Percentiles rank a stretch among this genome's conserved stretches.
phyloP scores from a whole-genome alignment of 2,797 vertebrate species.

The Salarias fasciatus region DNA sequence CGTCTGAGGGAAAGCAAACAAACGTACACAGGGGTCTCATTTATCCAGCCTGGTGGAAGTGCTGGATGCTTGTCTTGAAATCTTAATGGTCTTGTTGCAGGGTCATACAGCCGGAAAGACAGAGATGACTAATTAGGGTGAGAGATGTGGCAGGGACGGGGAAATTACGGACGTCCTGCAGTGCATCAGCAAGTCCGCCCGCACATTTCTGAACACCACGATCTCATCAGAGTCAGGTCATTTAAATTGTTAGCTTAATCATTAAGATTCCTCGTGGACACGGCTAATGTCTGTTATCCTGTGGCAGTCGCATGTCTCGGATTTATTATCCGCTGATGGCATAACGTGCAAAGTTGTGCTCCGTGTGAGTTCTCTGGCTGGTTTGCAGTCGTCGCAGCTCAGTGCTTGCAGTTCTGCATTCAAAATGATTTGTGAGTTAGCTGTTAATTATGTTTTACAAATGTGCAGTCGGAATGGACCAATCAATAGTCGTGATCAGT shows the following conservation, averaged over 20 bases:
- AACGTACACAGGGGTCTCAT: slow-evolving; percentile 43
- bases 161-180: slow-evolving; percentile 13
- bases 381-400: no score
- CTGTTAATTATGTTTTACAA: not conserved
- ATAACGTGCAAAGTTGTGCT: no score
- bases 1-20: slow-evolving; percentile 9
- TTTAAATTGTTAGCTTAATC: not conserved
- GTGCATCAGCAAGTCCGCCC: slow-evolving; percentile 19
- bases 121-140: slow-evolving; percentile 62
- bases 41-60: slow-evolving; percentile 62
- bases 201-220: slow-evolving; percentile 4
- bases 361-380: no score
- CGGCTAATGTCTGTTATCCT: not conserved
- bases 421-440: no score
- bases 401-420: no score
- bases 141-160: slow-evolving; percentile 35
- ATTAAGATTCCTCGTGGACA: not conserved
- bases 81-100: slow-evolving; percentile 58
- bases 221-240: slow-evolving; percentile 1
- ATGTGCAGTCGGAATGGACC: no score
- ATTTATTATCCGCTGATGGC: no score
- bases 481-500: no score
- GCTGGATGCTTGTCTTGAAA: slow-evolving; percentile 43
- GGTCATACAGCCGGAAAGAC: slow-evolving; percentile 42
- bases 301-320: not conserved